Evolutionary conservation across 2,888 invertebrate species (phyloP).

Genomic region (Ochropleura leucogaster): DNA sequence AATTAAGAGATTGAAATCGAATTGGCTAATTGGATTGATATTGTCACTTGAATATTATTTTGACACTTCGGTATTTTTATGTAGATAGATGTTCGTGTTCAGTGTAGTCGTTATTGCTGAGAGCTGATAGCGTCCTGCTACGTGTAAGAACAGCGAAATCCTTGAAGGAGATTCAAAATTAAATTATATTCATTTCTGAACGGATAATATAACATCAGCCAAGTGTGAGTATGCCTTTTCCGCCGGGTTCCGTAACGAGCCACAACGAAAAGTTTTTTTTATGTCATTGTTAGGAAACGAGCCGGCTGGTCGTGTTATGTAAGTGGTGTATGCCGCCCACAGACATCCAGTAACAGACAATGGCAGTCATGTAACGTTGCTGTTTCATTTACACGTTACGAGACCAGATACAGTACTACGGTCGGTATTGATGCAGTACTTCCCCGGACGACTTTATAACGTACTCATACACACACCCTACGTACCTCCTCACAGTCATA

Average conservation of each 20-base stretch:
- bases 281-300: background rate
- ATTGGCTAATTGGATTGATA: no score
- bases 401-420: background rate
- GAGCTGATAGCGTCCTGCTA: background rate
- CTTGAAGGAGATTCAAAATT: constrained; percentile 8
- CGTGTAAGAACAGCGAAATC: background rate
- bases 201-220: background rate
- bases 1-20: no score
- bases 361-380: no score
- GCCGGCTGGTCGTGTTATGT: background rate
- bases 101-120: background rate
- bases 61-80: no score
- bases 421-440: background rate
- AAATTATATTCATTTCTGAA: background rate
- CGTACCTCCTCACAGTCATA: no score
- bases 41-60: no score
- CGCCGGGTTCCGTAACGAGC: background rate
- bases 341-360: background rate
- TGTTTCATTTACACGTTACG: no score
- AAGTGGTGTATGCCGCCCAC: background rate
- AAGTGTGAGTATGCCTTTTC: background rate
- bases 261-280: background rate
- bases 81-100: no score
- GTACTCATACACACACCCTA: background rate
- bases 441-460: background rate